Percentiles rank a stretch among this genome's conserved stretches.
These are phyloP conservation scores for Lasiommata megera DNA, from an alignment of 2,888 invertebrate genomes.

Conservation along the genomic window DNA sequence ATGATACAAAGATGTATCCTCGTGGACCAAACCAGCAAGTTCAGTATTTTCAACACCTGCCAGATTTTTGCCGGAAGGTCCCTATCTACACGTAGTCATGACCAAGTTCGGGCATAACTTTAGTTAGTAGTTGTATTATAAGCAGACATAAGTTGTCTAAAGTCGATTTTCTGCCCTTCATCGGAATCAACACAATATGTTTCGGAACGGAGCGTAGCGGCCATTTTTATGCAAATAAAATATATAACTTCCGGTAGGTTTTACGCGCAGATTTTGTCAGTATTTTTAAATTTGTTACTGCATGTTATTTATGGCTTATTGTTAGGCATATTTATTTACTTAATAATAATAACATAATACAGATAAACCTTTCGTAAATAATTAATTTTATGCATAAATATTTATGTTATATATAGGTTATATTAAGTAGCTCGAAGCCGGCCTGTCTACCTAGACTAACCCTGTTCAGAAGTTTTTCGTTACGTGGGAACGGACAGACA, in stretches of 20 bases:
- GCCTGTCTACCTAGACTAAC: too few species aligned
- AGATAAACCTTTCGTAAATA: too few species aligned
- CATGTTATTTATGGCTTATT: not conserved
- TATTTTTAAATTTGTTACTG: not conserved
- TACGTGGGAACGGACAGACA: too few species aligned
- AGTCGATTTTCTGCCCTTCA: conserved; percentile 23
- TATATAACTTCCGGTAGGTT: not conserved
- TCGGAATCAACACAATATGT: conserved; percentile 22
- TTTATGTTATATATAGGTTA: too few species aligned
- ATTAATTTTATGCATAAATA: too few species aligned
- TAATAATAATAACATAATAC: too few species aligned
- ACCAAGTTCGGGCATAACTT: conserved; percentile 25
- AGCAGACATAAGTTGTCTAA: conserved; percentile 17
- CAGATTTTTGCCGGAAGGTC: not conserved
- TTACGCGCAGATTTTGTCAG: not conserved
- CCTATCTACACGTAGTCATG: not conserved
- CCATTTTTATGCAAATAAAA: not conserved
- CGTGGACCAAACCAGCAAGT: too few species aligned
- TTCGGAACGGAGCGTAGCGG: not conserved
- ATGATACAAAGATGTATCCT: too few species aligned
- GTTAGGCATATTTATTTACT: too few species aligned
- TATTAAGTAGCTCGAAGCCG: too few species aligned
- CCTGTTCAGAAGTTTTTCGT: too few species aligned
- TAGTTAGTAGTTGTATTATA: conserved; percentile 4
- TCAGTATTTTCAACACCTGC: too few species aligned